These are phyloP conservation scores for Mesocentrotus franciscanus DNA, from an alignment of 53 echinoderm and acorn worm species.

Conservation along the genomic window DNA sequence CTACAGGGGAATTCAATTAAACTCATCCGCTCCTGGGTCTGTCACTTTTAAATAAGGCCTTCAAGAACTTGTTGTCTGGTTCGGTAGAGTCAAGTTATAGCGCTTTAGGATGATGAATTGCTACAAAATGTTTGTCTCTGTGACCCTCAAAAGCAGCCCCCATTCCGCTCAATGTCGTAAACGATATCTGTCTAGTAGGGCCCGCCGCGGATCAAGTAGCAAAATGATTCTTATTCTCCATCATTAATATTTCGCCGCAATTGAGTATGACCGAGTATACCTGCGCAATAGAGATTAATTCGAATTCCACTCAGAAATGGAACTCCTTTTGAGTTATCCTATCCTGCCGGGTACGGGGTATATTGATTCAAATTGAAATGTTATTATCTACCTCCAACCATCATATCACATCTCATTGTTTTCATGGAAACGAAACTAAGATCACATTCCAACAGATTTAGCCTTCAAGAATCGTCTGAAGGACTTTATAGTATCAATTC, in stretches of 20 bases:
- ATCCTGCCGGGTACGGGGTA: background rate
- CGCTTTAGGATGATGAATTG: background rate
- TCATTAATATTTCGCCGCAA: background rate
- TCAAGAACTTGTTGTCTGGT: background rate
- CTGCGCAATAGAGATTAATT: background rate
- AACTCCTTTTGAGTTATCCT: background rate
- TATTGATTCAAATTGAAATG: background rate
- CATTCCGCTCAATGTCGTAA: background rate
- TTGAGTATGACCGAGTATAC: background rate
- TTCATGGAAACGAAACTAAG: background rate
- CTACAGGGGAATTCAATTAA: background rate
- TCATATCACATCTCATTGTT: background rate
- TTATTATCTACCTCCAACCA: background rate
- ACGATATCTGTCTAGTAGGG: slow-evolving; percentile 10
- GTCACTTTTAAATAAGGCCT: background rate
- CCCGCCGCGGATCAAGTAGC: slow-evolving; percentile 24
- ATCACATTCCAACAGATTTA: background rate
- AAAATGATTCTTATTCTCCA: background rate
- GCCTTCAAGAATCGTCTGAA: background rate
- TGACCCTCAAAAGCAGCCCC: background rate
- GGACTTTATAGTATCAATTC: background rate
- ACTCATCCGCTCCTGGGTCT: background rate
- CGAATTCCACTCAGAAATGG: background rate
- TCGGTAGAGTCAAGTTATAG: background rate
- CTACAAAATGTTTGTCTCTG: background rate